Base-by-base conservation (phyloP, 2,797 vertebrate species). In the Scarus forsteni region DNA sequence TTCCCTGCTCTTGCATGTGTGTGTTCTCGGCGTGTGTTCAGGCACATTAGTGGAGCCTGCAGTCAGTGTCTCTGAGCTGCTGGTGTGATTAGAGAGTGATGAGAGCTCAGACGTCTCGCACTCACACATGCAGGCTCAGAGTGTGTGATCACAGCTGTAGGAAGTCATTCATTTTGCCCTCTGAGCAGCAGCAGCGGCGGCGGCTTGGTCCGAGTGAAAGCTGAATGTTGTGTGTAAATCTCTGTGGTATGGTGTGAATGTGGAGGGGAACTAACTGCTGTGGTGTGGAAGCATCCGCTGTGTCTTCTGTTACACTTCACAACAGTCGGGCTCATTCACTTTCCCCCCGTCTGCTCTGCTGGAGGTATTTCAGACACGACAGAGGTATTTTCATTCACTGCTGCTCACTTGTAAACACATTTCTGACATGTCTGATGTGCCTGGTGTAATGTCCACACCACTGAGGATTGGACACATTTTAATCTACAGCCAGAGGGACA, bases 131-230 rank as follows among this genome's bases (percentile, higher is more conserved):
- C 67, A 78, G 63, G 68, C 64, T 46, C 65, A 76, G 73, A 78
- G 77, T 80, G 83, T 66, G 62, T 71, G 66, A 63, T 77, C 82
- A 86, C 92, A 93, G 91, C 91, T 94, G 90, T 77, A 85, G 89
- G 88, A 94, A 91, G 90, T 92, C 81, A 91, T 92, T 92, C 79
- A 92, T 92, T 89, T 50, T 80, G 67, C 74, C 58, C 43, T 36
- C 68, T 86, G 89, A 89, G 87, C 86, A 80, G 71, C 81, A 8
- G 71, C 81, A 66, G 67, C 40, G 7, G 27, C 27, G 27, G 27
- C 27, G 27, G 27, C 27, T 27, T 67, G 79, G 66, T 66, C 60
- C 43, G 27, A 27, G 27, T 27, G 27, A 27, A 27, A 16, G 61
- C 50, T 77, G 88, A 87, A 88, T 85, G 87, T 11, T 64, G 81